Evolutionary conservation across 1,140 invertebrate genomes (phyloP).

Genomic region (Sycobia sp.): DNA sequence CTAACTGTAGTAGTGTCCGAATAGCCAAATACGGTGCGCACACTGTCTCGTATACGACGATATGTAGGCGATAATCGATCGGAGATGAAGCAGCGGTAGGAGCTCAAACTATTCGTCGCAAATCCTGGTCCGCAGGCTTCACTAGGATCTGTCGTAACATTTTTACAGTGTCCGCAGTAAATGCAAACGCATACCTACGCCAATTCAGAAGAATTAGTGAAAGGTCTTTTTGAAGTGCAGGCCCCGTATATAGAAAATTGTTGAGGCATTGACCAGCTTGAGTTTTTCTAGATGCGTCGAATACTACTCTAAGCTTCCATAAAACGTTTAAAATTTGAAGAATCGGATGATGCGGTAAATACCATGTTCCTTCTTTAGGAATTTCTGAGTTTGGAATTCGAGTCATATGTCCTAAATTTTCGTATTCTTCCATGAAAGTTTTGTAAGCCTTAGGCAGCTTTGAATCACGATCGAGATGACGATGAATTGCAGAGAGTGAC

Average conservation of each 20-base stretch:
- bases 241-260: constrained; percentile 20
- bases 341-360: constrained; percentile 24
- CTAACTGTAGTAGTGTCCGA: constrained; percentile 9
- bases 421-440: constrained; percentile 42
- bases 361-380: constrained; percentile 5
- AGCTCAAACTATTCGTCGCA: constrained; percentile 44
- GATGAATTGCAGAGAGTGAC: neutral
- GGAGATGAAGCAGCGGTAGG: neutral
- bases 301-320: constrained; percentile 18
- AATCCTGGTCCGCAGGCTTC: constrained; percentile 26
- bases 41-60: neutral
- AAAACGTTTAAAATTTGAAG: constrained; percentile 6
- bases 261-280: constrained; percentile 1
- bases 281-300: neutral
- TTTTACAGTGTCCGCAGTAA: constrained; percentile 39
- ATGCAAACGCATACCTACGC: constrained; percentile 31
- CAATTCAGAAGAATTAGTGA: constrained; percentile 16
- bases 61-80: neutral
- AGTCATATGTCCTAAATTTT: constrained; percentile 40
- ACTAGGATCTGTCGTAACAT: constrained; percentile 45
- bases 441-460: constrained; percentile 33
- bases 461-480: constrained; percentile 6
- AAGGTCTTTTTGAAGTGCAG: neutral
- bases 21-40: neutral
- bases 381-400: constrained; percentile 11